A percentile compares a stretch with the other conserved stretches of the same genome.
These are phyloP conservation scores for Ptilodon capucinus DNA, from an alignment of 2,888 invertebrate species.

Conservation along the genomic window DNA sequence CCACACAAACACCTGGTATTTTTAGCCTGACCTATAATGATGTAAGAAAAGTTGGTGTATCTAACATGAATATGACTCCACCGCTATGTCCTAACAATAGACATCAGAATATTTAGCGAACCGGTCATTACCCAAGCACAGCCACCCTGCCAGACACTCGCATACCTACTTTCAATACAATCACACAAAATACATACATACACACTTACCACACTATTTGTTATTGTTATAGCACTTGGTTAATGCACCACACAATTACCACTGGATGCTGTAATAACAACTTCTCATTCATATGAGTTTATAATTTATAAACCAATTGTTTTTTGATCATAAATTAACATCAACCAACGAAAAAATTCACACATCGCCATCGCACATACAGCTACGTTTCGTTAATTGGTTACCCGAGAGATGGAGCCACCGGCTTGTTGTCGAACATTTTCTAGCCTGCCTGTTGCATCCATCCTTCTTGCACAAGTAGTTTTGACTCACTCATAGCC, in stretches of 20 bases:
- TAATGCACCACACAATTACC: conserved; percentile 17
- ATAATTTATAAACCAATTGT: conserved; percentile 27
- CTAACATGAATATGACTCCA: conserved; percentile 25
- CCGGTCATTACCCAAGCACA: conserved; percentile 71
- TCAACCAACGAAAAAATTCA: conserved; percentile 57
- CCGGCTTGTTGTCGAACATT: neutral
- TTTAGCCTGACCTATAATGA: conserved; percentile 50
- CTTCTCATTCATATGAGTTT: conserved; percentile 24
- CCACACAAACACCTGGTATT: conserved; percentile 51
- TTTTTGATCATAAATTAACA: conserved; percentile 51
- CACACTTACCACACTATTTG: conserved; percentile 64
- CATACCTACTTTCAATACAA: conserved; percentile 69
- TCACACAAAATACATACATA: conserved; percentile 66
- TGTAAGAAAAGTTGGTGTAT: conserved; percentile 37
- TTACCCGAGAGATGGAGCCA: conserved; percentile 37
- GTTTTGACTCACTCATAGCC: conserved; percentile 3
- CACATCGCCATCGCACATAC: conserved; percentile 63
- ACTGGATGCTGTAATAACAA: conserved; percentile 12
- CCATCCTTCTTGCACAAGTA: conserved; percentile 11
- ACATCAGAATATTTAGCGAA: conserved; percentile 52
- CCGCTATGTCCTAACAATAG: conserved; percentile 41
- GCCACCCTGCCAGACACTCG: conserved; percentile 53
- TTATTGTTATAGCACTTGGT: conserved; percentile 25
- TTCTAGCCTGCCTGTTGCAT: conserved; percentile 6
- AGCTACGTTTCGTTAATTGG: conserved; percentile 31